Conservation (phyloP, 2,113 vertebrate species). For the Daboia siamensis region DNA sequence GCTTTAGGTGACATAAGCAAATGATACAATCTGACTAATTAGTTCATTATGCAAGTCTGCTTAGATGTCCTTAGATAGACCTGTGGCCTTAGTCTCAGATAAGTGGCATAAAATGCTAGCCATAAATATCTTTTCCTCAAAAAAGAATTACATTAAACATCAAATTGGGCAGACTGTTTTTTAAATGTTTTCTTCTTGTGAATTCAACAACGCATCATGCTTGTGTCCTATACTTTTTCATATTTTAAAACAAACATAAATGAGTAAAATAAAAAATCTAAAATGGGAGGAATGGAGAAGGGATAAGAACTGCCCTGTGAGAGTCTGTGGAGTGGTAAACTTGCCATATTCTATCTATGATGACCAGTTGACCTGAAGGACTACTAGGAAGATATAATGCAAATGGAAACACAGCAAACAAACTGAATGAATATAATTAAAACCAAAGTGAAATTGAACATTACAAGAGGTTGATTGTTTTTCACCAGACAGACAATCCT, state of each 20-base stretch:
- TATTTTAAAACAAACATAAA: neutral
- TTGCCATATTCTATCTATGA: neutral
- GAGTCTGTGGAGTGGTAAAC: neutral
- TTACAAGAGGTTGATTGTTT: conserved; percentile 95
- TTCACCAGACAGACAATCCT: conserved; percentile 93
- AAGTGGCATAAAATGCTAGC: neutral
- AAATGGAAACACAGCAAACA: neutral
- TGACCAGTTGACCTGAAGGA: neutral
- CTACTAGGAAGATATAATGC: neutral
- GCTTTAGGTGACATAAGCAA: neutral
- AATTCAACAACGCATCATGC: neutral
- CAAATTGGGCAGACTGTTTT: neutral
- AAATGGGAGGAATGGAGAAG: neutral
- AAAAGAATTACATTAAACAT: neutral
- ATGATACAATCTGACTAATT: neutral
- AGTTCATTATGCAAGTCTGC: neutral
- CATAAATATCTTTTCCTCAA: neutral
- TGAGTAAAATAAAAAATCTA: neutral
- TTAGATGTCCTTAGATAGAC: neutral
- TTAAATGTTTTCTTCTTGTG: neutral
- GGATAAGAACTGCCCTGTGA: neutral
- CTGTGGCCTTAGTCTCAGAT: neutral
- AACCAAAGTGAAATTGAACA: conserved; percentile 33
- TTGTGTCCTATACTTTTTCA: neutral
- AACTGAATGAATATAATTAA: neutral